These are phyloP conservation scores for Margaritifera margaritifera DNA, from an alignment of 2,888 invertebrate species.

Conservation along the genomic window DNA sequence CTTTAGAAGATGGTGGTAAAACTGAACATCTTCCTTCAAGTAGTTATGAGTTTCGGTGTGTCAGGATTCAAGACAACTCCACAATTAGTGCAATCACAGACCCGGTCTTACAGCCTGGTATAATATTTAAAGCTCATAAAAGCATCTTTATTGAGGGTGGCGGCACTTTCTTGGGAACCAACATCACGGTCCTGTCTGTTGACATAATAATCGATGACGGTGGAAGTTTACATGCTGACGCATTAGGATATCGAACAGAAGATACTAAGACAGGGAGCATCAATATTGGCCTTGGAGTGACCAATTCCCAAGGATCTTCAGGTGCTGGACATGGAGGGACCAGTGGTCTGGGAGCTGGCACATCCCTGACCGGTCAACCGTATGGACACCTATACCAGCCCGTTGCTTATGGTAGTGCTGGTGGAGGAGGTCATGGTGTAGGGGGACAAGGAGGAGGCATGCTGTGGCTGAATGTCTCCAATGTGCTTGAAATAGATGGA, in stretches of 20 bases:
- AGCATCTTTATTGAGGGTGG: slow-evolving; percentile 56
- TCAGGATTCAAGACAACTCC: slow-evolving; percentile 56
- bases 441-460: slow-evolving; percentile 56
- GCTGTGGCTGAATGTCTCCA: slow-evolving; percentile 43
- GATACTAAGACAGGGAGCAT: slow-evolving; percentile 24
- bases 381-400: slow-evolving; percentile 60
- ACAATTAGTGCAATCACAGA: slow-evolving; percentile 46
- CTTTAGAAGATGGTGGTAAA: slow-evolving; percentile 44
- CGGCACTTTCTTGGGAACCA: slow-evolving; percentile 47
- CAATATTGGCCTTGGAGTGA: slow-evolving; percentile 47
- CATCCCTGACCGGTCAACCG: slow-evolving; percentile 47
- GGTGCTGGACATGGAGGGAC: slow-evolving; percentile 61
- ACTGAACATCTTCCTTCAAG: slow-evolving; percentile 34
- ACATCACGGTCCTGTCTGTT: slow-evolving; percentile 40
- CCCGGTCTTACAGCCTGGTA: slow-evolving; percentile 42
- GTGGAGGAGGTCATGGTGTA: slow-evolving; percentile 41
- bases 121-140: slow-evolving; percentile 34
- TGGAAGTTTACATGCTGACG: slow-evolving; percentile 48
- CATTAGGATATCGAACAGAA: slow-evolving; percentile 44
- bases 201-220: slow-evolving; percentile 58
- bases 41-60: slow-evolving; percentile 37
- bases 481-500: slow-evolving; percentile 50
- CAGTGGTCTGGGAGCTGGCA: slow-evolving; percentile 51
- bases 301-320: slow-evolving; percentile 46
- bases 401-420: slow-evolving; percentile 49